phyloP scores from a whole-genome alignment of 2,797 vertebrate genomes.

The Gymnoscopelus microlampas region DNA sequence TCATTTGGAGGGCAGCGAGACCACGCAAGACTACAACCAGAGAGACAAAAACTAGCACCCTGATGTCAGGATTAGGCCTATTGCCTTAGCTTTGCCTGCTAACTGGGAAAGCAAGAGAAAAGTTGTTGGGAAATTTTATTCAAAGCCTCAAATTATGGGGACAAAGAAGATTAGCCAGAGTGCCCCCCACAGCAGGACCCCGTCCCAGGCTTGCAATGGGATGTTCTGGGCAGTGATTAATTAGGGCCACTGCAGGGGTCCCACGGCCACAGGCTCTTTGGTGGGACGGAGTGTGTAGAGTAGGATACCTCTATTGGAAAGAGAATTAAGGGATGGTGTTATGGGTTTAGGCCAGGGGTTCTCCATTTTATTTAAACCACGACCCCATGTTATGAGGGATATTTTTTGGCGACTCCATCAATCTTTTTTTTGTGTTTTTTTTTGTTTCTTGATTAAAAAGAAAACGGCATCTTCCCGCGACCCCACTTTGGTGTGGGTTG shows the following conservation, averaged over 20 bases:
- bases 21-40: too few species aligned
- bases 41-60: conserved; percentile 23
- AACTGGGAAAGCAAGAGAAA: conserved; percentile 73
- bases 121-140: conserved; percentile 77
- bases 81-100: conserved; percentile 61
- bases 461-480: too few species aligned
- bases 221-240: conserved; percentile 81
- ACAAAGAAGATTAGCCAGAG: conserved; percentile 70
- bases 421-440: too few species aligned
- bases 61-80: conserved; percentile 67
- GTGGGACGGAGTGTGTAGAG: conserved; percentile 65
- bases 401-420: too few species aligned
- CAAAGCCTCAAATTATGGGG: conserved; percentile 46
- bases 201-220: conserved; percentile 75
- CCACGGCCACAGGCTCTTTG: conserved; percentile 72
- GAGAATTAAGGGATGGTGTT: not conserved
- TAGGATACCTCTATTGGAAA: conserved; percentile 7
- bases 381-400: too few species aligned
- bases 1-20: too few species aligned
- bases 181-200: conserved; percentile 61
- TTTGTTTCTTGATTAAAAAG: too few species aligned
- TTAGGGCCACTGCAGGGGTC: conserved; percentile 83
- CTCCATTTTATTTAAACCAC: too few species aligned
- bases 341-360: conserved; percentile 49
- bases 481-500: too few species aligned